Evolutionary conservation across 2,888 invertebrate species (phyloP).

Genomic region (Polylopha cassiicola): DNA sequence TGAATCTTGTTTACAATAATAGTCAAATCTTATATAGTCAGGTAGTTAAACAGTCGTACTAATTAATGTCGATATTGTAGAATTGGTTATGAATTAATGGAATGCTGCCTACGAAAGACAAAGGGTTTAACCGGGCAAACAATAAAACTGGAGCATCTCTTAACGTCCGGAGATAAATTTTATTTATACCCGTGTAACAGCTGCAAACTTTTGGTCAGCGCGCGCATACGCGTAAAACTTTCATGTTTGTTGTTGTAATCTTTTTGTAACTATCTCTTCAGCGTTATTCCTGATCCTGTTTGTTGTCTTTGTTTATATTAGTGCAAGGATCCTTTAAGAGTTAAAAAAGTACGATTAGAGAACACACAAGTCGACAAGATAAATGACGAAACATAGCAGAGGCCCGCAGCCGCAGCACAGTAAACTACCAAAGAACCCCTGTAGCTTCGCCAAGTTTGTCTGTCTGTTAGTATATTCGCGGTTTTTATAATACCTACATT

Average conservation of each 20-base stretch:
- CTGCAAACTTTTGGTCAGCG: constrained; percentile 77
- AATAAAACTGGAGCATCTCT: constrained; percentile 65
- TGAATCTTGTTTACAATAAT: too few species aligned
- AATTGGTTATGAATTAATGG: too few species aligned
- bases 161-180: constrained; percentile 72
- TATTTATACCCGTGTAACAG: constrained; percentile 73
- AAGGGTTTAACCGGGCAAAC: constrained; percentile 42
- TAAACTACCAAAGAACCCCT: too few species aligned
- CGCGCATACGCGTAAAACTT: constrained; percentile 41
- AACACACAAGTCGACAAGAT: constrained; percentile 45
- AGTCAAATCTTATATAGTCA: too few species aligned
- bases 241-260: constrained; percentile 57
- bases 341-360: constrained; percentile 25
- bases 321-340: constrained; percentile 32
- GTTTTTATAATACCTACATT: too few species aligned
- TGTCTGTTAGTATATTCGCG: too few species aligned
- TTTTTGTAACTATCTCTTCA: constrained; percentile 64
- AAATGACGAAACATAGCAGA: too few species aligned
- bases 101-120: constrained; percentile 31
- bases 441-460: too few species aligned
- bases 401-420: too few species aligned
- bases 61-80: too few species aligned
- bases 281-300: constrained; percentile 29
- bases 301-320: constrained; percentile 47
- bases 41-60: too few species aligned